Base-by-base conservation (phyloP, 2,888 invertebrate genomes). In the Thecophora atra region DNA sequence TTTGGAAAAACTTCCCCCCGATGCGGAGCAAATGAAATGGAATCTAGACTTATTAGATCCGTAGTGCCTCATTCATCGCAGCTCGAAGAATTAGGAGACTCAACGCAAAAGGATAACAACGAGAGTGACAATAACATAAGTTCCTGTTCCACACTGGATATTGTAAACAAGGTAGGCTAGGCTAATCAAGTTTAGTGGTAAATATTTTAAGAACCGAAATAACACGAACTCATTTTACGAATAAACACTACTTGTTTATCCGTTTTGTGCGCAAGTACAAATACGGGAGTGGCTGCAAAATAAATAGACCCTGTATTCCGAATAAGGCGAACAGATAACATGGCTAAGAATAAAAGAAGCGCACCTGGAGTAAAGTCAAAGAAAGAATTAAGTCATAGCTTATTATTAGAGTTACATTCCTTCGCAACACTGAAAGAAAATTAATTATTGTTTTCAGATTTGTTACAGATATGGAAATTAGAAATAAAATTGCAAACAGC, bases 111-210 rank as follows among this genome's bases (percentile, higher is more conserved):
- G 21, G 85, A 85, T 69, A 85, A 81, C 37, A 85, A 83, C 5
- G 85, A 85, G 70, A 85, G 85, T 72, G 85, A 85, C 77, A 85
- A 86, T 76, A 85, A 85, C 74, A 86, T 85, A 37, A 86, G 86
- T 78, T 86, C 86, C 74, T 86, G 86, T 76, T 85, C 85, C 58
- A 85, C 85, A 37, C 75, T 85, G 76, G 85, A 85, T 74, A 85
- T 85, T 76, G 85, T 84, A 77, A 85, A 85, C 77, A 85, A 85
- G 83, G 85, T 85, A 77, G 81, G 82, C 37, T 85, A 77, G 81
- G 82, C 37, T 63, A 30, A 62, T 66, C 64, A 58, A 56, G 24
- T 44, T n/a, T n/a, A 15, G 52, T 30, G 28, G n/a, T 19, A 37
- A 37, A 37, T 37, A 37, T 37, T 37, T 8, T 37, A 8, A 8